phyloP scores from a whole-genome alignment of 2,113 vertebrate genomes.

The Axis porcinus region DNA sequence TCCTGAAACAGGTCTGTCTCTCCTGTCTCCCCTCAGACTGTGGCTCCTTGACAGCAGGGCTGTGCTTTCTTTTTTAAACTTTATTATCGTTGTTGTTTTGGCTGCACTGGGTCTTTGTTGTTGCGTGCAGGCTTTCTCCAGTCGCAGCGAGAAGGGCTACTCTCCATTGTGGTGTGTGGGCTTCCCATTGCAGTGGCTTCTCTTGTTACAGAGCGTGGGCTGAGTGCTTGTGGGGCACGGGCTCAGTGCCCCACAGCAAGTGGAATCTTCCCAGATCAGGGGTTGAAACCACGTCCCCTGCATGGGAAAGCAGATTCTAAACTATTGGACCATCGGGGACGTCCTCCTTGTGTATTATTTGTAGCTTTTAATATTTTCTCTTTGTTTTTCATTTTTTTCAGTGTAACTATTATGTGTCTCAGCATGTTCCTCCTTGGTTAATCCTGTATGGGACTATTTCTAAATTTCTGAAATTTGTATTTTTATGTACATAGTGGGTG shows the following conservation, averaged over 20 bases:
- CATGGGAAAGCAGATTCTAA: not conserved
- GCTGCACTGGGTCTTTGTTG: not conserved
- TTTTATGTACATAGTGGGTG: not conserved
- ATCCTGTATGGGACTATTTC: not conserved
- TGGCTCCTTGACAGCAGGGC: not conserved
- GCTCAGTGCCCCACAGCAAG: not conserved
- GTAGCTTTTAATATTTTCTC: not conserved
- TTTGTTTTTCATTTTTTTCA: not conserved
- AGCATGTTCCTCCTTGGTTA: not conserved
- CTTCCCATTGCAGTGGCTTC: not conserved
- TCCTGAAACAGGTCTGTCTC: not conserved
- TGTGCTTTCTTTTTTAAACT: not conserved
- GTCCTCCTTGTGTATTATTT: not conserved
- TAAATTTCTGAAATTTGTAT: not conserved
- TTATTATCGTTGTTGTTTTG: not conserved
- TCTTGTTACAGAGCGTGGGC: not conserved
- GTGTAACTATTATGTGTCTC: not conserved
- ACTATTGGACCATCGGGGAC: fast-evolving
- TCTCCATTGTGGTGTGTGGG: not conserved
- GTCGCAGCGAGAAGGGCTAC: not conserved
- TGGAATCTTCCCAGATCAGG: not conserved
- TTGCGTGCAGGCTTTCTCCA: not conserved
- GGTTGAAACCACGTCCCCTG: not conserved
- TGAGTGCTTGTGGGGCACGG: not conserved
- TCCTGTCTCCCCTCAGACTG: not conserved